Base-by-base conservation (phyloP, 2,113 vertebrate species). In the Hippocampus comes region DNA sequence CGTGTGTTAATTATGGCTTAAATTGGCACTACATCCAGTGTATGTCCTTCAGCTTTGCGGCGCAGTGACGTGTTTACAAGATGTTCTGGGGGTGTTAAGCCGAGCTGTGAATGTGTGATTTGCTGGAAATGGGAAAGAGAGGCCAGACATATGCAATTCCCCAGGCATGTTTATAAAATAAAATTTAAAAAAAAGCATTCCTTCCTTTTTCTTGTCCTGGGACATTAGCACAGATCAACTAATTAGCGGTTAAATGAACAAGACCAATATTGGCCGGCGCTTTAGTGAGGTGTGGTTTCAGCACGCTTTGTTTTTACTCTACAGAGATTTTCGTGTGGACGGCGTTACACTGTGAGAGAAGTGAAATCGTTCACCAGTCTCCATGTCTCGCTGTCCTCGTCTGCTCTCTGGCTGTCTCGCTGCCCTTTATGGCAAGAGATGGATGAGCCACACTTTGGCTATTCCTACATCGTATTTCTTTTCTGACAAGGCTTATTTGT, bases 51-150 rank as follows among this genome's bases (percentile, higher is more conserved):
- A 82, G 79, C 84, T 86, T 87, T 83, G 64, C 87, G 63, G 82
- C 55, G 74, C 66, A 83, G 77, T 80, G 74, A 65, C 67, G 78
- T 85, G 84, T 88, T 86, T 87, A 80, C 85, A 80, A 82, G 72
- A 84, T 83, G 85, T 84, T 83, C 70, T 23, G 27, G 78, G 4
- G 81, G 85, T 86, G 88, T 82, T 84, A 87, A 74, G 82, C 78
- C 67, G 80, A 89, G 79, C 88, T 89, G 89, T 87, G 87, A 89
- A 86, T 72, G 83, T 82, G 86, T 86, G 84, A 88, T 83, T 89
- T 81, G 82, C 71, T 78, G 67, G 72, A 83, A 75, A 79, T 79
- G 79, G 78, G 85, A 87, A 82, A 77, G 79, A 77, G 59, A 70
- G 55, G 69, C 72, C 68, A 76, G 73, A 73, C 63, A 82, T 80